phyloP scores from a whole-genome alignment of 2,797 vertebrate species.

The Leuciscus waleckii region DNA sequence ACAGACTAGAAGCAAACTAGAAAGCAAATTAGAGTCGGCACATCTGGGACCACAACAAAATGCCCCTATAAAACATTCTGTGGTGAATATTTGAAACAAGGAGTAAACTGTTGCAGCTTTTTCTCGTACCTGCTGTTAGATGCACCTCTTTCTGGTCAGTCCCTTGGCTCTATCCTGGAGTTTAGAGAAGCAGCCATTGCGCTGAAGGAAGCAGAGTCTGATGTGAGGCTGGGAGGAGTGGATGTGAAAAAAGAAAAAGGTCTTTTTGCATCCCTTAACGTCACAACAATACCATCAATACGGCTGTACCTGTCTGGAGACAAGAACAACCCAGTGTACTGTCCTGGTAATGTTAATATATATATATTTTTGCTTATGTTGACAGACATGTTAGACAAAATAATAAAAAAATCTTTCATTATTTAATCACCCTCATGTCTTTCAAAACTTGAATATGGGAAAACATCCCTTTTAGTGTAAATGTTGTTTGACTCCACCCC shows the following conservation, averaged over 20 bases:
- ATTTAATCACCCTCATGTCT: background rate
- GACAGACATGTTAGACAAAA: background rate
- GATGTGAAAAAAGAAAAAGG: constrained; percentile 84
- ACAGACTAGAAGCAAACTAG: constrained; percentile 7
- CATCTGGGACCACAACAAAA: background rate
- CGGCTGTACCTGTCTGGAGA: constrained; percentile 86
- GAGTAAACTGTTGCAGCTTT: background rate
- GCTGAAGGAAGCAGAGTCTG: constrained; percentile 79
- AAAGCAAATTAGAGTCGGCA: background rate
- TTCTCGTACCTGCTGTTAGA: constrained; percentile 63
- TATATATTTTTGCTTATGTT: background rate
- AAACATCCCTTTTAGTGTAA: background rate
- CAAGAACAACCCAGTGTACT: constrained; percentile 80
- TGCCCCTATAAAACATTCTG: background rate
- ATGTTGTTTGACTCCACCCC: constrained; percentile 32
- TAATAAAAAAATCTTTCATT: background rate
- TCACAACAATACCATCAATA: constrained; percentile 75
- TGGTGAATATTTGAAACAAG: background rate
- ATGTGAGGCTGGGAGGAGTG: constrained; percentile 82
- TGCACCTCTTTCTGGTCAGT: constrained; percentile 77
- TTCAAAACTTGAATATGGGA: background rate
- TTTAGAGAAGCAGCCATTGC: constrained; percentile 81
- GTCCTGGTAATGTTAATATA: constrained; percentile 79
- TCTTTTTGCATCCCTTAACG: constrained; percentile 81
- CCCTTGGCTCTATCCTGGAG: constrained; percentile 77